Evolutionary conservation across 1,140 invertebrate genomes (phyloP).

Genomic region (Rhynchophorus ferrugineus): DNA sequence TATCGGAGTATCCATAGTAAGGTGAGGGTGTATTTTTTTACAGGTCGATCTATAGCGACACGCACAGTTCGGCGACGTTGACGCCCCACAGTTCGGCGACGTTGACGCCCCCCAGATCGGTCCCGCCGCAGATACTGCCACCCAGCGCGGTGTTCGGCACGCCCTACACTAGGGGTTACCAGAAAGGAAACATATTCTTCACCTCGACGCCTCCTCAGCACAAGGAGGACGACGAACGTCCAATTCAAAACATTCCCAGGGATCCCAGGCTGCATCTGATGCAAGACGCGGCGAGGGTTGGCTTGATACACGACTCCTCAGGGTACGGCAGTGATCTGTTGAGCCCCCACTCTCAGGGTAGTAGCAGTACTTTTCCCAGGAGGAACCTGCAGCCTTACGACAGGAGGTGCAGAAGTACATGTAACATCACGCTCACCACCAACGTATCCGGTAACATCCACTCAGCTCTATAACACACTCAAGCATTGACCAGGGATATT

Average conservation of each 20-base stretch:
- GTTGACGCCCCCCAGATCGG: conserved; percentile 3
- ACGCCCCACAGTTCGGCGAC: conserved; percentile 10
- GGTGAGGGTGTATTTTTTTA: neutral
- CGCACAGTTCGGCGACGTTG: conserved; percentile 5
- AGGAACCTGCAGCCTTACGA: conserved; percentile 38
- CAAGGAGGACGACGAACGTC: neutral
- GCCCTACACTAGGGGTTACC: conserved; percentile 38
- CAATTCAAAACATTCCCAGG: conserved; percentile 17
- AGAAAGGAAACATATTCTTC: conserved; percentile 48
- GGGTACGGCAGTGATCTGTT: conserved; percentile 47
- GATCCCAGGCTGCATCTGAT: conserved; percentile 9
- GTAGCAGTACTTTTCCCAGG: conserved; percentile 32
- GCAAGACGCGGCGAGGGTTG: conserved; percentile 11
- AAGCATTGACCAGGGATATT: too few species aligned
- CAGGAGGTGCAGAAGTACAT: conserved; percentile 55
- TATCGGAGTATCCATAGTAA: neutral
- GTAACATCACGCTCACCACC: conserved; percentile 56
- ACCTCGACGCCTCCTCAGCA: conserved; percentile 44
- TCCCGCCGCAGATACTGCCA: conserved; percentile 5
- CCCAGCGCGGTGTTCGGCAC: conserved; percentile 16
- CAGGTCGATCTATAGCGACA: conserved; percentile 15
- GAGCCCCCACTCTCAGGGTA: conserved; percentile 38
- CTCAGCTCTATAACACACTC: too few species aligned
- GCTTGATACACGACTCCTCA: conserved; percentile 39
- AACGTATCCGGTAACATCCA: too few species aligned